Evolutionary conservation across 2,113 vertebrate genomes (phyloP).

Genomic region (Coptodon bakossiorum): DNA sequence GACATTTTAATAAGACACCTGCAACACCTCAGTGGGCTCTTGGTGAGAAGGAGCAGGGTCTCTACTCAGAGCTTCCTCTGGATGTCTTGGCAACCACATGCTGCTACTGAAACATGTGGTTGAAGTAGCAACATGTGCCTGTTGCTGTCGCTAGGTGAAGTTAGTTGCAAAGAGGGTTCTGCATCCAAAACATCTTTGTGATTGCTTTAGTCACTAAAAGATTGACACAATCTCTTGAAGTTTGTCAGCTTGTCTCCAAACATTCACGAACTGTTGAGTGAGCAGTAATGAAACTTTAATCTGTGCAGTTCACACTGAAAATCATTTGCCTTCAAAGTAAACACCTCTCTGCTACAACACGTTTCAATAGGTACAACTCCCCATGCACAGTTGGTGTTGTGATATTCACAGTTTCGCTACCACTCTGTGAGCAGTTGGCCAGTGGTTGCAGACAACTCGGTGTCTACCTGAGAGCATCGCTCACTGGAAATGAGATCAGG

Average conservation of each 20-base stretch:
- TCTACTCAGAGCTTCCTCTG: background rate
- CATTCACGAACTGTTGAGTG: background rate
- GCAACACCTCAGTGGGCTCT: background rate
- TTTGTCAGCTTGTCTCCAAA: background rate
- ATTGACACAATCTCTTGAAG: accelerated
- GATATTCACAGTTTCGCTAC: too few relatives aligned
- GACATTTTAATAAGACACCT: background rate
- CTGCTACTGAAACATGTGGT: background rate
- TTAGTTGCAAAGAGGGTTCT: too few relatives aligned
- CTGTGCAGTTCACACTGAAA: background rate
- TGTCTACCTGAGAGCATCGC: background rate
- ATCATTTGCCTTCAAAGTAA: background rate
- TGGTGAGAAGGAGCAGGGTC: background rate
- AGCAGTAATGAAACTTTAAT: background rate
- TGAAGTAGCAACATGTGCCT: background rate
- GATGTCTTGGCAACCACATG: background rate
- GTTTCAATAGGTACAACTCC: accelerated
- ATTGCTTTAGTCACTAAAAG: background rate
- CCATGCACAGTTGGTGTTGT: background rate
- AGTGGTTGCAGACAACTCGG: background rate
- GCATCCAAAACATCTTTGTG: background rate
- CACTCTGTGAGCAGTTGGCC: background rate
- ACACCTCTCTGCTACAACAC: accelerated
- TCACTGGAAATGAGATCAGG: background rate
- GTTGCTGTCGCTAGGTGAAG: background rate